Base-by-base conservation (phyloP, 2,113 vertebrate species). In the Hemicordylus capensis region DNA sequence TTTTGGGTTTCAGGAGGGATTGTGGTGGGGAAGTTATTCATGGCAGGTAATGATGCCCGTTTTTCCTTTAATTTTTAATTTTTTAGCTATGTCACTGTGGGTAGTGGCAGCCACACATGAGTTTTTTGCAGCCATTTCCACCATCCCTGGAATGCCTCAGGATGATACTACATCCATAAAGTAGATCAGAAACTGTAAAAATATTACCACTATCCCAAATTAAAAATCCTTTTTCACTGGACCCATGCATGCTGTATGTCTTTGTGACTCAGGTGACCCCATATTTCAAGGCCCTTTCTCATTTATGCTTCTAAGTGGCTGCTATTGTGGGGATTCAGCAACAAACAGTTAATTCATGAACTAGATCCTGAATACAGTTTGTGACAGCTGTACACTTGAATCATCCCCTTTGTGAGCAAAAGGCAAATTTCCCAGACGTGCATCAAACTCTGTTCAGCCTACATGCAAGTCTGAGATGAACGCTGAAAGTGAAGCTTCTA, bases 321-420 rank as follows among this genome's bases (percentile, higher is more conserved):
- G 88, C 89, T 89, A 76, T 87, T 91, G 81, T 84, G 61, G 74
- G 75, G 87, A 81, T 72, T 83, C 3, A 91, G 67, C 85, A 92
- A 92, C 81, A 91, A 93, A 91, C 90, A 91, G 85, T 58, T 89
- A 85, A 86, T 84, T 91, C 84, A 84, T 85, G 87, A 91, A 91
- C 84, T 85, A 82, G 90, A 84, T 84, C 83, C 80, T 85, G 26
- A 83, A 91, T 91, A 88, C 86, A 90, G 81, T 88, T 92, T 93
- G 73, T 24, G 93, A 95, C 94, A 95, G 94, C 92, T 94, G 94
- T 94, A 94, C 85, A 51, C 86, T 92, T 88, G 87, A 95, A 94
- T 94, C 87, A 94, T 85, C 7, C 82, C 61, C 77, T 88, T 67
- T 78, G 67, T 79, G 83, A 92, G 81, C 76, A 93, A 92, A 95